A percentile compares a stretch with the other conserved stretches of the same genome.
These are phyloP conservation scores for Cariama cristata DNA, from an alignment of 2,113 vertebrate genomes.

Conservation along the genomic window DNA sequence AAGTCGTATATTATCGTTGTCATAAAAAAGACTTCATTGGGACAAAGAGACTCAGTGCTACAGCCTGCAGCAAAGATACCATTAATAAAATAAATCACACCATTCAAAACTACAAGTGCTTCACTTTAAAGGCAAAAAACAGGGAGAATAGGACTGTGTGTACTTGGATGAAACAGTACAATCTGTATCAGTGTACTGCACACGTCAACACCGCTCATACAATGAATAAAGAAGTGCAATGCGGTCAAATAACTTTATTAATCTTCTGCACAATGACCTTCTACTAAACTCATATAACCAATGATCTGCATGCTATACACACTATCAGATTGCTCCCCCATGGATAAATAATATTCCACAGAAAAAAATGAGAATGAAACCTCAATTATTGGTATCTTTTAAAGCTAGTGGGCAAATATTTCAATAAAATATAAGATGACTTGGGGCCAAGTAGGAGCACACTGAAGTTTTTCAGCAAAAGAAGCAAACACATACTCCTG, in stretches of 20 bases:
- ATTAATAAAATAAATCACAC: conserved; percentile 65
- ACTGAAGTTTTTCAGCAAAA: neutral
- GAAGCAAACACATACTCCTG: neutral
- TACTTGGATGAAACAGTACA: conserved; percentile 64
- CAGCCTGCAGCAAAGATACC: conserved; percentile 59
- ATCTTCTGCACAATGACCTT: conserved; percentile 38
- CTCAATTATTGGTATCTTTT: neutral
- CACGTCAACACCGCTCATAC: conserved; percentile 31
- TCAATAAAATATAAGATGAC: neutral
- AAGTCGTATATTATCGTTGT: conserved; percentile 49
- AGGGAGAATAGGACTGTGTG: conserved; percentile 65
- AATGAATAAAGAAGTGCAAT: conserved; percentile 67
- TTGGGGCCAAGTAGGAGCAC: neutral
- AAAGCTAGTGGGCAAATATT: neutral
- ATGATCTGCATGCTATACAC: neutral
- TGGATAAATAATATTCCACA: conserved; percentile 13
- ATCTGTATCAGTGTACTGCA: conserved; percentile 67
- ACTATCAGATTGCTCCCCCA: neutral
- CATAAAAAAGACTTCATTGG: conserved; percentile 19
- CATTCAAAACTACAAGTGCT: conserved; percentile 52
- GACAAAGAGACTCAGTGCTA: conserved; percentile 40
- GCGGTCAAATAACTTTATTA: conserved; percentile 58
- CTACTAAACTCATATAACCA: neutral
- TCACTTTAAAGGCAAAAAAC: conserved; percentile 52
- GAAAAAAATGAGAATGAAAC: neutral